These are phyloP conservation scores for Trypoxylon attenuatum DNA, from an alignment of 2,888 invertebrate species.

Conservation along the genomic window DNA sequence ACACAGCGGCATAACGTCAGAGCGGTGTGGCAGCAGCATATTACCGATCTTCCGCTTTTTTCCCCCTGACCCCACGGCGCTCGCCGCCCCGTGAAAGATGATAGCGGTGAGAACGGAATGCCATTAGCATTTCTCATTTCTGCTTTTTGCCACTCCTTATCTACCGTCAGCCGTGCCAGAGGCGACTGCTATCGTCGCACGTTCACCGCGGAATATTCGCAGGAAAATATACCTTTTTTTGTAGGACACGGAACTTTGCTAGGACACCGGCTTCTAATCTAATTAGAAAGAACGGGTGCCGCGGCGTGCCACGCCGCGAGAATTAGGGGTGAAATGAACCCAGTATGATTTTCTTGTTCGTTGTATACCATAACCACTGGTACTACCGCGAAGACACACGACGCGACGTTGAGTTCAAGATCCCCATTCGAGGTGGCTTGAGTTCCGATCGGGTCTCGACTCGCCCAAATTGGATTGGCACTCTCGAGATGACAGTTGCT, in stretches of 20 bases:
- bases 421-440: too few relatives aligned
- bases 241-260: neutral
- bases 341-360: neutral
- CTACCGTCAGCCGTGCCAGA: conserved; percentile 36
- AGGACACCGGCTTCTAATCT: conserved; percentile 12
- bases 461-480: too few relatives aligned
- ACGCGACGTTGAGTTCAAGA: too few relatives aligned
- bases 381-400: too few relatives aligned
- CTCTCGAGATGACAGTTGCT: too few relatives aligned
- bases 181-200: conserved; percentile 20
- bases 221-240: conserved; percentile 22
- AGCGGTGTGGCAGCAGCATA: too few relatives aligned
- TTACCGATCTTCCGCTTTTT: neutral
- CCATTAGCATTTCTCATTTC: conserved; percentile 61
- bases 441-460: too few relatives aligned
- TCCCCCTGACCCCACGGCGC: neutral
- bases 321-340: conserved; percentile 14
- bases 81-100: conserved; percentile 48
- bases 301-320: conserved; percentile 11
- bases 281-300: conserved; percentile 24
- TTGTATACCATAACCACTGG: too few relatives aligned
- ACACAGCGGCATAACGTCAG: conserved; percentile 35
- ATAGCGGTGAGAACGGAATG: conserved; percentile 60
- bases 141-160: conserved; percentile 55
- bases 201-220: conserved; percentile 43